Base-by-base conservation (phyloP, 2,888 invertebrate species). In the Ophion slaviceki region DNA sequence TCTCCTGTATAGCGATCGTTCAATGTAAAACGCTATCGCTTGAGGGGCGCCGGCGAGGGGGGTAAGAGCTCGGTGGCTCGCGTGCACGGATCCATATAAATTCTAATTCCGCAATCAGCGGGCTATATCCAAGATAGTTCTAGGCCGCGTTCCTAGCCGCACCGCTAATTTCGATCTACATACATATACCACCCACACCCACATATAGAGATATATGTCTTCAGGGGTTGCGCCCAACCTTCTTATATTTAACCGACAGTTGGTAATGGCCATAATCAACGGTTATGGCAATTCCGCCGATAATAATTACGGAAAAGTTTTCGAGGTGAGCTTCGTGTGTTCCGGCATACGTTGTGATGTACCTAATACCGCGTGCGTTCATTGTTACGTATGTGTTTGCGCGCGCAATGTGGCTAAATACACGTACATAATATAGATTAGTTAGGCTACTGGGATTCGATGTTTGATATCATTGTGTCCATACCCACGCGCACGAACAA, bases 61-160 rank as follows among this genome's bases (percentile, higher is more conserved):
- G 47, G 17, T 17, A 17, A 53, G 90, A 90, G 92, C 87, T 93
- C 59, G 28, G 67, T 93, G 93, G 90, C 78, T 86, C 92, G 93
- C 93, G 93, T 94, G 93, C 93, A 89, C 84, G 89, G 91, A 92
- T 92, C 93, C 93, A 93, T 93, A 94, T 93, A 94, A 93, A 93
- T 93, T 93, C 93, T 93, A 92, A 93, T 93, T 93, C 92, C 91
- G 92, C 93, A 93, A 94, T 93, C 93, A 93, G 91, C 92, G 91
- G 91, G 83, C 84, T 87, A 84, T 92, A 93, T 93, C 93, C 91
- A 92, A 92, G 93, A 93, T 92, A 91, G 92, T 92, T 92, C 92
- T 92, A 92, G 93, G 92, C 92, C 93, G 74, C 66, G 92, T 91
- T 92, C 91, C 86, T 79, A 81, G 86, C 84, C 70, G 90, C 89